phyloP scores from a whole-genome alignment of 2,113 vertebrate genomes.

The Monarcha castaneiventris region DNA sequence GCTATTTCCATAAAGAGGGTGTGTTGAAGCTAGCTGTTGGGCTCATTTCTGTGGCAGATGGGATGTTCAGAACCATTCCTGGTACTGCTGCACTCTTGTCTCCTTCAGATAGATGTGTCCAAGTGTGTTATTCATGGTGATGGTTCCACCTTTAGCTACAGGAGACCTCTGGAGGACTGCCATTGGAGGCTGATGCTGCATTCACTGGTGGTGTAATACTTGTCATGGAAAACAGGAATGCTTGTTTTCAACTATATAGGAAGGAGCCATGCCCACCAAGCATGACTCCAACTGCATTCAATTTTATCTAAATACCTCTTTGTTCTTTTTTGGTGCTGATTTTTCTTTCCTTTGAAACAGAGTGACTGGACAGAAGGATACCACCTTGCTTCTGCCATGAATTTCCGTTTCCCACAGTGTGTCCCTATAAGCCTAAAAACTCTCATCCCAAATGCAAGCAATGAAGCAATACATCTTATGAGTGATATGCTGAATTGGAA shows the following conservation, averaged over 20 bases:
- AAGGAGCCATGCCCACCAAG: not conserved
- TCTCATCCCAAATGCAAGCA: conserved; percentile 95
- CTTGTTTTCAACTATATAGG: not conserved
- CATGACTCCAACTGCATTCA: not conserved
- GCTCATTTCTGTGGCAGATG: not conserved
- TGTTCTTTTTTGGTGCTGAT: not conserved
- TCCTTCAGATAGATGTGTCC: not conserved
- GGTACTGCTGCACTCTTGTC: not conserved
- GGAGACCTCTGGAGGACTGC: not conserved
- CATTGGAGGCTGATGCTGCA: not conserved
- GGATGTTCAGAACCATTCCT: not conserved
- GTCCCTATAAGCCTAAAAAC: conserved; percentile 92
- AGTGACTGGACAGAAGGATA: conserved; percentile 94
- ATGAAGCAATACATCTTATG: conserved; percentile 90
- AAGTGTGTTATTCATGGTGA: not conserved
- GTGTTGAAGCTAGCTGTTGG: not conserved
- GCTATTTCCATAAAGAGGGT: not conserved
- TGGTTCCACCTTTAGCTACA: not conserved
- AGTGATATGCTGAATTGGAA: conserved; percentile 90
- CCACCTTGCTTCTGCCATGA: conserved; percentile 92
- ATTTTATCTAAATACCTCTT: not conserved
- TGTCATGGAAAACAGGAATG: not conserved
- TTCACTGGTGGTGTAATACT: not conserved
- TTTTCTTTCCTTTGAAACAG: conserved; percentile 67
- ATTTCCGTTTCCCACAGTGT: conserved; percentile 95